A percentile compares a stretch with the other conserved stretches of the same genome.
Evolutionary conservation across 2,888 invertebrate genomes (phyloP).

Genomic region (Sesia apiformis): DNA sequence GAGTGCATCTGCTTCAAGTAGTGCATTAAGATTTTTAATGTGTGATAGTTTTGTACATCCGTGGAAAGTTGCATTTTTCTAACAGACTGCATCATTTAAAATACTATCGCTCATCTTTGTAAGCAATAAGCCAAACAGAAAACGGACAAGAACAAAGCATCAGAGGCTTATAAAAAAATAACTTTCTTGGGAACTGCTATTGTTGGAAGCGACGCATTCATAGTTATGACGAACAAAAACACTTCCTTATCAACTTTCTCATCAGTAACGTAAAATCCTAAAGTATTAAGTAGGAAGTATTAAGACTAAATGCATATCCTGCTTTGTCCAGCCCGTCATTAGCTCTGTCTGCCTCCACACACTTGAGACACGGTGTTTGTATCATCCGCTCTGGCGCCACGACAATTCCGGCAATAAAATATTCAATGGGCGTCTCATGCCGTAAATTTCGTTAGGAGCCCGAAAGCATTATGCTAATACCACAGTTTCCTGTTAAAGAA

Average conservation of each 20-base stretch:
- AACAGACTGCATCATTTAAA: not conserved
- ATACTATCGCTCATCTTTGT: conserved; percentile 31
- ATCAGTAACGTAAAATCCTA: conserved; percentile 25
- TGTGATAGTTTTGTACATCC: not conserved
- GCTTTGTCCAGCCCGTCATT: conserved; percentile 25
- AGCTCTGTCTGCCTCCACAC: conserved; percentile 19
- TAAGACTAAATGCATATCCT: conserved; percentile 16
- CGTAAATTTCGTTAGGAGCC: conserved; percentile 47
- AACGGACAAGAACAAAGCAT: conserved; percentile 18
- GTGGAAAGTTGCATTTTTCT: not conserved
- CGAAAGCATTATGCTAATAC: conserved; percentile 63
- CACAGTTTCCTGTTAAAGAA: conserved; percentile 49
- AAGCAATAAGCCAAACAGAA: conserved; percentile 26
- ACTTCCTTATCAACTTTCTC: conserved; percentile 24
- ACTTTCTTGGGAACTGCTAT: conserved; percentile 25
- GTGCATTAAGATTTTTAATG: too few relatives aligned
- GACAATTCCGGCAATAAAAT: conserved; percentile 28
- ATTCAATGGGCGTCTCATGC: conserved; percentile 32
- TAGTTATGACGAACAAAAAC: conserved; percentile 22
- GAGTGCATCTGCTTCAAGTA: too few relatives aligned
- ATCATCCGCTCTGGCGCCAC: conserved; percentile 30
- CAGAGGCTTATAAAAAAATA: not conserved
- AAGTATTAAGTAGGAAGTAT: conserved; percentile 36
- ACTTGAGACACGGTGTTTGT: conserved; percentile 19
- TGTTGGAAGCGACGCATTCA: conserved; percentile 22